Percentiles rank a stretch among this genome's conserved stretches.
Conservation (phyloP, 2,797 vertebrate genomes). For the Balearica regulorum region DNA sequence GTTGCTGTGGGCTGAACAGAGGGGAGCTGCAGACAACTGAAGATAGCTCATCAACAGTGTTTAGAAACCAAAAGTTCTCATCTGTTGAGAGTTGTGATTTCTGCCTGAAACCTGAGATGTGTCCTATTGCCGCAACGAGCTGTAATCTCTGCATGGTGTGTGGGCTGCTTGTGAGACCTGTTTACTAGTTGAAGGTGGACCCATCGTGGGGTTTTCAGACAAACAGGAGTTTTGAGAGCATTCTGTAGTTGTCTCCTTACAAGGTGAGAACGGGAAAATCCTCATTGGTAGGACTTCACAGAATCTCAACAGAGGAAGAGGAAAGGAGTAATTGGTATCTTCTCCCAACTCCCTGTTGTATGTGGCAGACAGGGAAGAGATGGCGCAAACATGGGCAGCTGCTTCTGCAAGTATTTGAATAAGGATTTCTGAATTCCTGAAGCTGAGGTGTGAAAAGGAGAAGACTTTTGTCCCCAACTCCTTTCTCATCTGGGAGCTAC, state of each 20-base stretch:
- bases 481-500: neutral
- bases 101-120: neutral
- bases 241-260: neutral
- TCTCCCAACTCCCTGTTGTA: neutral
- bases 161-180: neutral
- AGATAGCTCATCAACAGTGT: neutral
- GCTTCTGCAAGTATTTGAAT: neutral
- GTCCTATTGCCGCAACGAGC: neutral
- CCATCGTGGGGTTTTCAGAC: rapidly evolving
- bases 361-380: neutral
- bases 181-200: neutral
- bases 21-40: neutral
- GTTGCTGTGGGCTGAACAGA: neutral
- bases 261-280: neutral
- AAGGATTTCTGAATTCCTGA: neutral
- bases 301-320: neutral
- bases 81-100: neutral
- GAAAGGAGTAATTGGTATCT: neutral
- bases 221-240: neutral
- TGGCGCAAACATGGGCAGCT: neutral
- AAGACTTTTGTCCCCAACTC: neutral
- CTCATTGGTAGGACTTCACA: neutral
- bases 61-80: neutral
- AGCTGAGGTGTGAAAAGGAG: neutral
- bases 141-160: rapidly evolving